Evolutionary conservation across 2,888 invertebrate genomes (phyloP).

Genomic region (Watsonalla binaria): DNA sequence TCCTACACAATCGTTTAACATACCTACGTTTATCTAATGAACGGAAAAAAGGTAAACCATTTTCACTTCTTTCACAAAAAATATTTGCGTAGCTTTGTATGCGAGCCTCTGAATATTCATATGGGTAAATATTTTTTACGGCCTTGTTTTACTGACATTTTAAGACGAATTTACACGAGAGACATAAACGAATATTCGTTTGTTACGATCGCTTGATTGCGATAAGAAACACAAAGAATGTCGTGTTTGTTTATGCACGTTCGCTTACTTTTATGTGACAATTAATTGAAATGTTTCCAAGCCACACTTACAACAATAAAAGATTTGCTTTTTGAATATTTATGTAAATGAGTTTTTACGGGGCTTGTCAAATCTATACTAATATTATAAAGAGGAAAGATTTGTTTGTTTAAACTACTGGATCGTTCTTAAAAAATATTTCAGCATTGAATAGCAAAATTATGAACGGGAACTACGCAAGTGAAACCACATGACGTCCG

Average conservation of each 20-base stretch:
- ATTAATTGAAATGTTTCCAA: not conserved
- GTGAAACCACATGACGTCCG: too few relatives aligned
- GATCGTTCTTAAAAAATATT: too few relatives aligned
- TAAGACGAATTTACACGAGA: slow-evolving; percentile 1
- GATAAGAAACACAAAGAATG: not conserved
- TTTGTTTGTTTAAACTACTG: too few relatives aligned
- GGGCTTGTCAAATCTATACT: too few relatives aligned
- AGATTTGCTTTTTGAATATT: not conserved
- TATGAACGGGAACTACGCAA: too few relatives aligned
- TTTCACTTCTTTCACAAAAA: slow-evolving; percentile 30
- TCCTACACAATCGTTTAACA: slow-evolving; percentile 37
- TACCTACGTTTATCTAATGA: slow-evolving; percentile 35
- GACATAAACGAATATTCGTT: not conserved
- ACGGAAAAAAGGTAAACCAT: slow-evolving; percentile 31
- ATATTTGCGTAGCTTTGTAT: slow-evolving; percentile 30
- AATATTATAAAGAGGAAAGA: too few relatives aligned
- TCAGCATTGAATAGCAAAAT: too few relatives aligned
- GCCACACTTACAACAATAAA: not conserved
- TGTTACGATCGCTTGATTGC: slow-evolving; percentile 1
- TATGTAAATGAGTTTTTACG: not conserved
- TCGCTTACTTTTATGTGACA: not conserved
- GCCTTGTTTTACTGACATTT: slow-evolving; percentile 9
- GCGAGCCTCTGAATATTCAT: slow-evolving; percentile 47
- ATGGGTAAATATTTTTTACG: slow-evolving; percentile 23
- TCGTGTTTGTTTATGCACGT: not conserved